A percentile compares a stretch with the other conserved stretches of the same genome.
Conservation (phyloP, 2,113 vertebrate species). For the Zosterops borbonicus region DNA sequence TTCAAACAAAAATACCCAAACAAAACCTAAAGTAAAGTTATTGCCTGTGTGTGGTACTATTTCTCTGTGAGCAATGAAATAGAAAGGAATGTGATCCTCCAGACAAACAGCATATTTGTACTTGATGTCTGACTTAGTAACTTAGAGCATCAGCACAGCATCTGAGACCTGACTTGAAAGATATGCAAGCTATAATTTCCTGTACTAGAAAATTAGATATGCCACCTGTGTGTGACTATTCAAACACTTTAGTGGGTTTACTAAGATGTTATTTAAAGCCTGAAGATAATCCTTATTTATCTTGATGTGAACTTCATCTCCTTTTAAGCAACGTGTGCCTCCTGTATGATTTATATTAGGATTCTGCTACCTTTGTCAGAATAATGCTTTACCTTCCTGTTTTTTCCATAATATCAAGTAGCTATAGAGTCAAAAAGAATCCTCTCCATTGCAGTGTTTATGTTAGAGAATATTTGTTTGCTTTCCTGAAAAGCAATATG, state of each 20-base stretch:
- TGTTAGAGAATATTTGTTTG: not conserved
- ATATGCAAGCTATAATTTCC: not conserved
- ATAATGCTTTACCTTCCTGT: not conserved
- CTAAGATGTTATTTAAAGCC: not conserved
- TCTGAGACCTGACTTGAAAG: not conserved
- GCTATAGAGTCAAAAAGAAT: not conserved
- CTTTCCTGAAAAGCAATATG: not conserved
- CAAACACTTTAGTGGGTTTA: not conserved
- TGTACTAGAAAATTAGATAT: not conserved
- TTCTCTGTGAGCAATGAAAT: not conserved
- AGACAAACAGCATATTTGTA: not conserved
- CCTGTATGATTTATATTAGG: not conserved
- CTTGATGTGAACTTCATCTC: not conserved
- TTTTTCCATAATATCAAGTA: not conserved
- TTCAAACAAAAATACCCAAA: not conserved
- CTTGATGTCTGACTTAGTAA: not conserved
- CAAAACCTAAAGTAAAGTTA: not conserved
- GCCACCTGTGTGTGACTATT: not conserved
- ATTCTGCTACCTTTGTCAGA: not conserved
- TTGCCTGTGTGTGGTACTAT: not conserved
- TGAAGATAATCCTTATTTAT: not conserved
- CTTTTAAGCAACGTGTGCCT: not conserved
- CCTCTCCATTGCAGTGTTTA: not conserved
- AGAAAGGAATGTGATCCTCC: not conserved
- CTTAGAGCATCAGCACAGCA: not conserved